These are phyloP conservation scores for Phrixothrix hirtus DNA, from an alignment of 2,888 invertebrate species.

Conservation along the genomic window DNA sequence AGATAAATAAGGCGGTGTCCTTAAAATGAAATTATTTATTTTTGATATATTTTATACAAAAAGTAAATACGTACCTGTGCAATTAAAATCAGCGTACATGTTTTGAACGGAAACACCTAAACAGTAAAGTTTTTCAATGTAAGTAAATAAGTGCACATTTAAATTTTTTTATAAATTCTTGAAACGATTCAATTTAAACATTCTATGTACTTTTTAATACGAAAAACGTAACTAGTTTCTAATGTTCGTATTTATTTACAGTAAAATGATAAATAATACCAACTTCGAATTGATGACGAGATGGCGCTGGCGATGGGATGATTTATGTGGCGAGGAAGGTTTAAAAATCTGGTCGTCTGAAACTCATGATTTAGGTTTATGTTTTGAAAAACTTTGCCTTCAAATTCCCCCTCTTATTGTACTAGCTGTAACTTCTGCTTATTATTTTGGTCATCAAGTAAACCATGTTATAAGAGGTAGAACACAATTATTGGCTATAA, in stretches of 20 bases:
- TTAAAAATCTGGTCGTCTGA: conserved; percentile 70
- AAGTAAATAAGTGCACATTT: too few species aligned
- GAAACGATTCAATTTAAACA: too few species aligned
- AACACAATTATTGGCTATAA: conserved; percentile 66
- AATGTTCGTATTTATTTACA: conserved; percentile 7
- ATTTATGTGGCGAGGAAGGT: conserved; percentile 75
- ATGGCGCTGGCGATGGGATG: conserved; percentile 71
- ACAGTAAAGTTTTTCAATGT: too few species aligned
- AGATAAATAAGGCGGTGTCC: too few species aligned
- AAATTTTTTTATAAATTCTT: too few species aligned
- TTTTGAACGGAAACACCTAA: too few species aligned
- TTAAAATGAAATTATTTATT: too few species aligned
- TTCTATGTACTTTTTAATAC: too few species aligned
- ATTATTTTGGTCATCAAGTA: conserved; percentile 73
- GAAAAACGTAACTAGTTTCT: too few species aligned
- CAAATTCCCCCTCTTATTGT: conserved; percentile 75
- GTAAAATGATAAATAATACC: conserved; percentile 1
- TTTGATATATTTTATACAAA: too few species aligned
- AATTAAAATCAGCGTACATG: too few species aligned
- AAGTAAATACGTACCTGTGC: too few species aligned
- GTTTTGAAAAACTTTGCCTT: conserved; percentile 83
- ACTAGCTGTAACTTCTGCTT: conserved; percentile 78
- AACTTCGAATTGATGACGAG: conserved; percentile 1
- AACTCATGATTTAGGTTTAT: conserved; percentile 76
- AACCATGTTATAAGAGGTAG: conserved; percentile 66